These are phyloP conservation scores for Bursaphelenchus okinawaensis DNA, from an alignment of 2,888 invertebrate genomes.

Conservation along the genomic window DNA sequence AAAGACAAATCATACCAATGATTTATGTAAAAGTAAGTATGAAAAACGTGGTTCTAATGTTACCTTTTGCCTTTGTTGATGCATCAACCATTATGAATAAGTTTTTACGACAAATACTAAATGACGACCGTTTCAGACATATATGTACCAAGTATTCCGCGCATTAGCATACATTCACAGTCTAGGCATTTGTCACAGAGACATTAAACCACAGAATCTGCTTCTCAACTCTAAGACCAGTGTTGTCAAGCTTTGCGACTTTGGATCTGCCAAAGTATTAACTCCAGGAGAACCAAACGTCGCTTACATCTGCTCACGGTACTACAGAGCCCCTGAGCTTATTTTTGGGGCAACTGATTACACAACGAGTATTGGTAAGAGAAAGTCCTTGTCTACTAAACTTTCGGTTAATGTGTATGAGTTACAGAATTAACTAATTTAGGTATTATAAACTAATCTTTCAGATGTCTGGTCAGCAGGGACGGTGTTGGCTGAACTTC, in stretches of 20 bases:
- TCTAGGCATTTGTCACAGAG: constrained; percentile 75
- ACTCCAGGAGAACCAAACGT: constrained; percentile 67
- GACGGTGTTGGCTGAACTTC: constrained; percentile 87
- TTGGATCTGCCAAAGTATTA: constrained; percentile 66
- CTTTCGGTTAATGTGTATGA: neutral
- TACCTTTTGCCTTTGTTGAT: constrained; percentile 1
- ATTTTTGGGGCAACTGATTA: constrained; percentile 88
- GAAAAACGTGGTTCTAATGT: constrained; percentile 12
- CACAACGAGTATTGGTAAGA: constrained; percentile 67
- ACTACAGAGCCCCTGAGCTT: constrained; percentile 92
- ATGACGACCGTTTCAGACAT: constrained; percentile 17
- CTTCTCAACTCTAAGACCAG: constrained; percentile 94
- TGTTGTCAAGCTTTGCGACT: constrained; percentile 95
- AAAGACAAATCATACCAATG: constrained; percentile 98
- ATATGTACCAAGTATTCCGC: constrained; percentile 73
- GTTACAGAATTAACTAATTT: constrained; percentile 2
- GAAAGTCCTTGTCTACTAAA: too few species aligned
- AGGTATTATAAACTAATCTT: constrained; percentile 13
- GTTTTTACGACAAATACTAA: neutral
- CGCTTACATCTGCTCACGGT: constrained; percentile 91
- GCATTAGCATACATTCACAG: constrained; percentile 94
- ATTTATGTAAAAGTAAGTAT: constrained; percentile 84
- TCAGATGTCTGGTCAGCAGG: constrained; percentile 63
- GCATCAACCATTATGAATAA: neutral
- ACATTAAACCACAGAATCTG: constrained; percentile 98